phyloP scores from a whole-genome alignment of 2,888 invertebrate genomes.

The Autographa gamma region DNA sequence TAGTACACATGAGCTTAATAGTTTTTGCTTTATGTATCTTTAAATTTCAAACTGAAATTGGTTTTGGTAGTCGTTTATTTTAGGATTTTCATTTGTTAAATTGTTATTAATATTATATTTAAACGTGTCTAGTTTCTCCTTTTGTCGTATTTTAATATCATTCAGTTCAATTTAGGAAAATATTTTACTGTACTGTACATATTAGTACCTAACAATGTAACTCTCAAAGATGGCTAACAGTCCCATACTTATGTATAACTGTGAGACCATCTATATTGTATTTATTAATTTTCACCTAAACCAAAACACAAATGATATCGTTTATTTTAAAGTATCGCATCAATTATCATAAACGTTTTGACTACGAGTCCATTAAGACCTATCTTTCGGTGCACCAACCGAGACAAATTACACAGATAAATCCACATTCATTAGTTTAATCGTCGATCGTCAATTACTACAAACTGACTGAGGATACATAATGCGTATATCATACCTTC shows the following conservation, averaged over 20 bases:
- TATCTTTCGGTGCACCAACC: constrained; percentile 39
- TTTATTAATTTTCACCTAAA: background rate
- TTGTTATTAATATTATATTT: background rate
- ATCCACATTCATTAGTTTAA: constrained; percentile 62
- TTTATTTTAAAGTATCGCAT: background rate
- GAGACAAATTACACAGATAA: constrained; percentile 55
- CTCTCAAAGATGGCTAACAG: too few species aligned
- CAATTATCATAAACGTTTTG: constrained; percentile 1
- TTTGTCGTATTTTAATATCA: too few species aligned
- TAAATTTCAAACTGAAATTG: background rate
- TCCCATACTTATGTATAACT: too few species aligned
- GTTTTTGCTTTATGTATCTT: background rate
- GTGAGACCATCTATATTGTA: too few species aligned
- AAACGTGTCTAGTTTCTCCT: background rate
- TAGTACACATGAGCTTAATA: constrained; percentile 4
- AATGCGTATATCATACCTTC: constrained; percentile 41
- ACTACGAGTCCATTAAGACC: constrained; percentile 25
- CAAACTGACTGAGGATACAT: constrained; percentile 51
- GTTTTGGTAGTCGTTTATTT: background rate
- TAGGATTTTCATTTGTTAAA: background rate
- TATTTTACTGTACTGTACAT: too few species aligned
- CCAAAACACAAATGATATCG: background rate
- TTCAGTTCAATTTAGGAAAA: too few species aligned
- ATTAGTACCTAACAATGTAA: too few species aligned
- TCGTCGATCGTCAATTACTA: constrained; percentile 59